Conservation (phyloP, 2,113 vertebrate species). For the Cranoglanis bouderius region DNA sequence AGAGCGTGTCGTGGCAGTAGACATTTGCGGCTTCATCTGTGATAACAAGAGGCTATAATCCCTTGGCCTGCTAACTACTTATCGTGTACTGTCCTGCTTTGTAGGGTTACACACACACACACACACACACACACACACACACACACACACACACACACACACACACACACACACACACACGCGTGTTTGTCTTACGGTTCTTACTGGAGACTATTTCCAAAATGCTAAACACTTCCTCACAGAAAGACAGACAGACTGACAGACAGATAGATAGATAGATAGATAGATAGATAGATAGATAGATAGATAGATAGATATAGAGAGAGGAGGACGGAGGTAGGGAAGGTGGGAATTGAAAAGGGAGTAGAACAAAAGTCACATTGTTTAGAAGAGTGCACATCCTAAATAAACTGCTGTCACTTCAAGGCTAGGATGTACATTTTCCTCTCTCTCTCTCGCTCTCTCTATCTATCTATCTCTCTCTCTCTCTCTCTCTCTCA, state of each 20-base stretch:
- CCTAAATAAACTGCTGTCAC: constrained; percentile 27
- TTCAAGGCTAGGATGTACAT: constrained; percentile 13
- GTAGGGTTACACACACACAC: neutral
- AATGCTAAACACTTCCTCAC: neutral
- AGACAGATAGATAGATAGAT: constrained; percentile 29
- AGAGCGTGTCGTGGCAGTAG: neutral
- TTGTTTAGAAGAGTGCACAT: constrained; percentile 15
- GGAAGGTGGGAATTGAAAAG: constrained; percentile 1
- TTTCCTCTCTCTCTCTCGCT: neutral
- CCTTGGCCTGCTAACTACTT: neutral
- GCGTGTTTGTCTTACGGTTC: neutral
- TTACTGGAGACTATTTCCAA: neutral
- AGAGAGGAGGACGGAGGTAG: neutral
- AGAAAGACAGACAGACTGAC: constrained; percentile 24
- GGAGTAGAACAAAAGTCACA: constrained; percentile 11
- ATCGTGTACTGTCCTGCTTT: neutral
- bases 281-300: neutral
- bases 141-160: constrained; percentile 21
- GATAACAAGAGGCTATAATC: neutral
- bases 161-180: neutral
- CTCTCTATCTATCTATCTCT: neutral
- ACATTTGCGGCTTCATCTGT: constrained; percentile 7
- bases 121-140: neutral
- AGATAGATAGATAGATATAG: neutral
- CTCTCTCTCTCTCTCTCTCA: neutral